Evolutionary conservation across 2,797 vertebrate species (phyloP).

Genomic region (Myoxocephalus aenaeus): DNA sequence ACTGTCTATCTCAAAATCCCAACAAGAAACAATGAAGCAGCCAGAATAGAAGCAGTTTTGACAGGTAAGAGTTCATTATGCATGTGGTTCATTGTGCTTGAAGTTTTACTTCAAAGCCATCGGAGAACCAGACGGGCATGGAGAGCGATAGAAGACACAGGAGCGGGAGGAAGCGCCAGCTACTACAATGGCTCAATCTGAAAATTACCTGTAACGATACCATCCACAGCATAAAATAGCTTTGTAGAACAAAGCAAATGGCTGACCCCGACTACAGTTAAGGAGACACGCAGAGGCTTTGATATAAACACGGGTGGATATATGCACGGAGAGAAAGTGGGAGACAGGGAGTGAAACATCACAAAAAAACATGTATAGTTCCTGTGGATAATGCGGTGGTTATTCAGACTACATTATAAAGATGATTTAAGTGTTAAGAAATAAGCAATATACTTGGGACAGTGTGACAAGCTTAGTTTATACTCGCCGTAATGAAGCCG

Average conservation of each 20-base stretch:
- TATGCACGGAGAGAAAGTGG: constrained; percentile 35
- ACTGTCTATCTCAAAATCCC: constrained; percentile 67
- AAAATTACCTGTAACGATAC: constrained; percentile 81
- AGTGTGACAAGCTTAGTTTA: not conserved
- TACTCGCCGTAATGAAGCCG: not conserved
- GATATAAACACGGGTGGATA: constrained; percentile 66
- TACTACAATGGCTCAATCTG: constrained; percentile 70
- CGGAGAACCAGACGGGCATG: constrained; percentile 73
- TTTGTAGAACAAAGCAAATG: constrained; percentile 74
- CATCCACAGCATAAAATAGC: constrained; percentile 72
- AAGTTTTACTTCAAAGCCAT: constrained; percentile 79
- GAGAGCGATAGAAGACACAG: constrained; percentile 61
- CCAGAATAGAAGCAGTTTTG: constrained; percentile 65
- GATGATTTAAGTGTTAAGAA: constrained; percentile 19
- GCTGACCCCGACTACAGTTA: constrained; percentile 74
- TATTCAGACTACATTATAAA: constrained; percentile 21
- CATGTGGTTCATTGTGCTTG: constrained; percentile 78
- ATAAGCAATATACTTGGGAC: not conserved
- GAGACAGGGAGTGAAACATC: constrained; percentile 45
- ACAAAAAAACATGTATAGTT: constrained; percentile 37
- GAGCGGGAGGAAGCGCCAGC: constrained; percentile 48
- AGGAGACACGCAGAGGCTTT: constrained; percentile 65
- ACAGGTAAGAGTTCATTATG: constrained; percentile 82
- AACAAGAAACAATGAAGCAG: constrained; percentile 71
- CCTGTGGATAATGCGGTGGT: constrained; percentile 22